Evolutionary conservation across 1,140 invertebrate species (phyloP).

Genomic region (Cardiocondyla obscurior): DNA sequence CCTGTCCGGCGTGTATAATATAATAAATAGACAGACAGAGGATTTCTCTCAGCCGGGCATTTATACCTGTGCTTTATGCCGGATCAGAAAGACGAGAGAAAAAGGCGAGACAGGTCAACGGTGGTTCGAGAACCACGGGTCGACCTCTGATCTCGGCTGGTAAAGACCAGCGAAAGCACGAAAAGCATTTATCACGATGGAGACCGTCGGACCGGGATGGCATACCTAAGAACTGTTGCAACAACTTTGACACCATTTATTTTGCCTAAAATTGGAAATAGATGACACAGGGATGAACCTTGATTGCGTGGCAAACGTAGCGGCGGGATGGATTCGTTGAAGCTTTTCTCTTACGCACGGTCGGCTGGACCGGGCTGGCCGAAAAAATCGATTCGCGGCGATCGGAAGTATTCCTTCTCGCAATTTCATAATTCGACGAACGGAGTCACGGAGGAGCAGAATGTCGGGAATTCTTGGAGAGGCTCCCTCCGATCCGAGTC

Average conservation of each 20-base stretch:
- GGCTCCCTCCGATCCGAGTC: not conserved
- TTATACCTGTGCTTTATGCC: conserved; percentile 35
- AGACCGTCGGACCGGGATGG: not conserved
- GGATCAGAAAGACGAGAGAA: not conserved
- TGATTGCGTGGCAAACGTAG: not conserved
- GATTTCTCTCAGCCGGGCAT: not conserved
- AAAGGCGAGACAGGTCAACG: not conserved
- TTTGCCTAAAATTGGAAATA: not conserved
- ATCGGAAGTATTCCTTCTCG: conserved; percentile 57
- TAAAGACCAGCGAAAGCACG: not conserved
- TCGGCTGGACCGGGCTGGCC: not conserved
- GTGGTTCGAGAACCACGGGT: not conserved
- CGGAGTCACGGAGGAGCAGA: conserved; percentile 45
- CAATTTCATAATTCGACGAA: conserved; percentile 56
- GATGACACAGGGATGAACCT: not conserved
- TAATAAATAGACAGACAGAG: conserved; percentile 65
- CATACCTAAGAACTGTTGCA: not conserved
- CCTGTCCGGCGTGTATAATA: conserved; percentile 54
- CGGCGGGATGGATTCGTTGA: not conserved
- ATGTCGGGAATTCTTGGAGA: conserved; percentile 50
- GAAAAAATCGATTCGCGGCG: conserved; percentile 49
- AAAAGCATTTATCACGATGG: not conserved
- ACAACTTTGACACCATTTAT: not conserved
- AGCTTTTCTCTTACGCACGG: not conserved
- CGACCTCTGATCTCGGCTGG: not conserved